Evolutionary conservation across 2,113 vertebrate genomes (phyloP).

Genomic region (Gymnorhina tibicen): DNA sequence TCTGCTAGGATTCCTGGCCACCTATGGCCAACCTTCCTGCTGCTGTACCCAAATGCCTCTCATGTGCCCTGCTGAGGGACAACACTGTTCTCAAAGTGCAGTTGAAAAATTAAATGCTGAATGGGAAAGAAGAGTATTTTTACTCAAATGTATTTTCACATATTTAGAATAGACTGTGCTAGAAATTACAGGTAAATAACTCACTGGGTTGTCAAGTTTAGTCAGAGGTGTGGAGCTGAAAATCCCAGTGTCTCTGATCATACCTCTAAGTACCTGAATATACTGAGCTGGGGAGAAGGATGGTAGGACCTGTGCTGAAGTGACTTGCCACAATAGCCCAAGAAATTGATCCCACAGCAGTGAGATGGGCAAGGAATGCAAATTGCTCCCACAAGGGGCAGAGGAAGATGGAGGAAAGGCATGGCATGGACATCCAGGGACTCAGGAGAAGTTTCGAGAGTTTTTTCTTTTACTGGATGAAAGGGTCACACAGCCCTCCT

Average conservation of each 20-base stretch:
- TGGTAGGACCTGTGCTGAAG: neutral
- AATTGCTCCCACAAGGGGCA: neutral
- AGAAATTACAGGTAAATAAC: neutral
- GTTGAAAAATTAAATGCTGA: neutral
- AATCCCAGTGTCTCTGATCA: neutral
- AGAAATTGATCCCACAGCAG: neutral
- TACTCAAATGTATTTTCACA: accelerated
- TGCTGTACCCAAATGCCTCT: neutral
- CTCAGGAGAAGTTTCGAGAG: neutral
- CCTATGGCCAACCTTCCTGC: neutral
- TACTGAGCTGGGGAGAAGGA: neutral
- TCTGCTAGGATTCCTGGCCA: neutral
- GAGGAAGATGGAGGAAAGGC: neutral
- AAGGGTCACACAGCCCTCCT: neutral
- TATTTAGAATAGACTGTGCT: neutral
- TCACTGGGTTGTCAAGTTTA: neutral
- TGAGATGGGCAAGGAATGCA: neutral
- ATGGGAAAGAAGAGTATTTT: neutral
- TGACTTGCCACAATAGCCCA: neutral
- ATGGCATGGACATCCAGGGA: neutral
- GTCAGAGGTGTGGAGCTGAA: neutral
- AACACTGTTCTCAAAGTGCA: accelerated
- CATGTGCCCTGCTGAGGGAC: neutral
- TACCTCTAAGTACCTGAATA: neutral
- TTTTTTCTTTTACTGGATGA: neutral